Percentiles rank a stretch among this genome's conserved stretches.
phyloP scores from a whole-genome alignment of 1,140 invertebrate genomes.

The Bicyclus anynana region DNA sequence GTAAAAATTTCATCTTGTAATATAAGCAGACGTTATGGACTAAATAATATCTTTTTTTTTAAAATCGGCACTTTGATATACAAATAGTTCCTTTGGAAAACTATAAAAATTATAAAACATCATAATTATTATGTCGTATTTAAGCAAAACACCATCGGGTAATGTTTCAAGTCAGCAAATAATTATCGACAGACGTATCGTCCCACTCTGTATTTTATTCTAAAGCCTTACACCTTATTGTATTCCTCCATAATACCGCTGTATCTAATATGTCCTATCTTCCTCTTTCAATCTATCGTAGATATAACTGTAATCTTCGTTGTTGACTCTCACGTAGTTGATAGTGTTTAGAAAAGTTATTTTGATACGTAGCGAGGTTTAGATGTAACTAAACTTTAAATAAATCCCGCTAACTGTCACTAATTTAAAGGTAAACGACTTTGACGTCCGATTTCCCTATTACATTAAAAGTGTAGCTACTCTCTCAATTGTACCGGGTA shows the following conservation, averaged over 20 bases:
- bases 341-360: constrained; percentile 62
- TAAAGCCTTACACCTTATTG: neutral
- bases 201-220: too few species aligned
- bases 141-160: too few species aligned
- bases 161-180: too few species aligned
- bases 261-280: constrained; percentile 27
- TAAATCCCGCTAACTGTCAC: constrained; percentile 61
- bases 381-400: constrained; percentile 49
- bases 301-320: constrained; percentile 59
- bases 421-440: constrained; percentile 55
- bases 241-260: constrained; percentile 12
- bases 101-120: too few species aligned
- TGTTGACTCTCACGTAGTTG: constrained; percentile 62
- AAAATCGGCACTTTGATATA: too few species aligned
- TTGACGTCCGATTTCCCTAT: neutral
- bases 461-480: neutral
- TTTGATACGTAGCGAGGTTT: constrained; percentile 66
- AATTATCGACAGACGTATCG: too few species aligned
- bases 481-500: too few species aligned
- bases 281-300: constrained; percentile 54
- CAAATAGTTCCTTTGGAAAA: too few species aligned
- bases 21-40: too few species aligned
- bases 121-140: too few species aligned
- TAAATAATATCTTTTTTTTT: too few species aligned
- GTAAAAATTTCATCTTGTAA: too few species aligned